phyloP scores from a whole-genome alignment of 2,113 vertebrate genomes.

The Eulacestoma nigropectus region DNA sequence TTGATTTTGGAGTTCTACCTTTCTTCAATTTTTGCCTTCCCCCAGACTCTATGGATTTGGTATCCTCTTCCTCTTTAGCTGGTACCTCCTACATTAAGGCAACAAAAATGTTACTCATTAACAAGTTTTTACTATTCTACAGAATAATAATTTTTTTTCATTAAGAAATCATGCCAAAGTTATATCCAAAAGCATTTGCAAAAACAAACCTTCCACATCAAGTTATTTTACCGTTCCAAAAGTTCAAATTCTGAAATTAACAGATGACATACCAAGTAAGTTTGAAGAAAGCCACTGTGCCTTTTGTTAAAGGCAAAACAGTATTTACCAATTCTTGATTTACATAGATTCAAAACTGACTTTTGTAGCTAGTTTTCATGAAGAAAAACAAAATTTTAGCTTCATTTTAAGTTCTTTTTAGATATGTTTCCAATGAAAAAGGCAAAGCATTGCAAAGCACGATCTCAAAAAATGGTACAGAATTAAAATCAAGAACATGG shows the following conservation, averaged over 20 bases:
- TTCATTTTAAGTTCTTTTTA: neutral
- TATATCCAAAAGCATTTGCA: neutral
- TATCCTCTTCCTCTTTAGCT: constrained; percentile 42
- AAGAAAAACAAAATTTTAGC: neutral
- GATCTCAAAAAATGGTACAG: neutral
- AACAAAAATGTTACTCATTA: neutral
- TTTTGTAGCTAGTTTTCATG: neutral
- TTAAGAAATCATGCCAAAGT: neutral
- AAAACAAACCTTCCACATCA: neutral
- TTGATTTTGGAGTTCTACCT: constrained; percentile 45
- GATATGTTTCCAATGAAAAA: neutral
- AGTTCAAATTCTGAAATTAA: neutral
- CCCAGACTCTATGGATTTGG: neutral
- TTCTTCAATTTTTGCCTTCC: constrained; percentile 54
- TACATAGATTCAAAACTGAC: neutral
- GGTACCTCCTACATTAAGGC: constrained; percentile 46
- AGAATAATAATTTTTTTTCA: neutral
- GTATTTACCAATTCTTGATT: neutral
- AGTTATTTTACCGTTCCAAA: neutral
- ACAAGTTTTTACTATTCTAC: neutral
- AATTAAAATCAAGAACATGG: neutral
- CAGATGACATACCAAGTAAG: neutral
- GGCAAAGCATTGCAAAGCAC: neutral
- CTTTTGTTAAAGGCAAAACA: neutral
- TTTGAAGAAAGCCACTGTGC: neutral